Evolutionary conservation across 2,797 vertebrate genomes (phyloP).

Genomic region (Megalops cyprinoides): DNA sequence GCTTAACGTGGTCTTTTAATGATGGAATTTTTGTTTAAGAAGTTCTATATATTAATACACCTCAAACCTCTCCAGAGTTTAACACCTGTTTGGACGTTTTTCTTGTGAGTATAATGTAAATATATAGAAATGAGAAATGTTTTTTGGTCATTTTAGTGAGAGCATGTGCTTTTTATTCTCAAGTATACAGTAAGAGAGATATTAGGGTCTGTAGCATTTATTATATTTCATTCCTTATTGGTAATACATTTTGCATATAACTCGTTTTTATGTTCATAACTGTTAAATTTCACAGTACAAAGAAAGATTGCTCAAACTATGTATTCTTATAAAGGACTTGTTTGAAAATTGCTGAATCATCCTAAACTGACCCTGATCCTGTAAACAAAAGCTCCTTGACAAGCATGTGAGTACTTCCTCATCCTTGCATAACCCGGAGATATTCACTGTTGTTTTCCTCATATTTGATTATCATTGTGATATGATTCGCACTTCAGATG

Average conservation of each 20-base stretch:
- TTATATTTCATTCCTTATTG: background rate
- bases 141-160: background rate
- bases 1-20: background rate
- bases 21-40: background rate
- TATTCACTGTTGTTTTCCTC: slow-evolving; percentile 45
- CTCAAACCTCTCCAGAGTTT: background rate
- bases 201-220: background rate
- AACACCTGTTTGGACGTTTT: background rate
- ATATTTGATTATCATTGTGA: slow-evolving; percentile 49
- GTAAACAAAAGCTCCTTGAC: background rate
- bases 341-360: background rate
- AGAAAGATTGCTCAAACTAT: slow-evolving; percentile 25
- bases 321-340: too few relatives aligned
- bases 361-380: background rate
- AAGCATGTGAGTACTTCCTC: background rate
- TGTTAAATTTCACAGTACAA: background rate
- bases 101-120: background rate
- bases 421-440: background rate
- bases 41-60: slow-evolving; percentile 6
- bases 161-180: background rate
- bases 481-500: slow-evolving; percentile 40
- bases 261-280: background rate
- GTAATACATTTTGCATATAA: background rate
- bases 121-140: background rate
- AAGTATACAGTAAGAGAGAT: background rate